Conservation (phyloP, 2,113 vertebrate species). For the Tragelaphus imberbis region DNA sequence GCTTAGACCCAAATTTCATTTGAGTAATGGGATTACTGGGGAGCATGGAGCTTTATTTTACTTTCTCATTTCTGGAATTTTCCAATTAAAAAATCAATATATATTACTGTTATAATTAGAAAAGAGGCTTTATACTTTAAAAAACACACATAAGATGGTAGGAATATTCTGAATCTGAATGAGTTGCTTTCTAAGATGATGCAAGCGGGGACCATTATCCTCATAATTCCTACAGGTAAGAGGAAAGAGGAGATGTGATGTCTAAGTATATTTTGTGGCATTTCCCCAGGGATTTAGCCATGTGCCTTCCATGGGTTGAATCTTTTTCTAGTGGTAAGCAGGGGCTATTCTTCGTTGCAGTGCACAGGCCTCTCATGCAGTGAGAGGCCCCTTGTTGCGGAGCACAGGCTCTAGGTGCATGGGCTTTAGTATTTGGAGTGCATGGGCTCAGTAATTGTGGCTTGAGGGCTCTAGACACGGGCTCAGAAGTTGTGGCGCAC, state of each 20-base stretch:
- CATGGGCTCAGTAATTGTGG: not conserved
- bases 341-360: not conserved
- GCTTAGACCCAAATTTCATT: not conserved
- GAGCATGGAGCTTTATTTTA: not conserved
- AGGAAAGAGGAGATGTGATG: not conserved
- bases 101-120: not conserved
- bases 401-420: not conserved
- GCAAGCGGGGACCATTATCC: not conserved
- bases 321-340: not conserved
- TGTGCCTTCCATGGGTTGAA: not conserved
- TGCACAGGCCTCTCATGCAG: not conserved
- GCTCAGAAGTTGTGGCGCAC: not conserved
- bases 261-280: not conserved
- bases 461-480: not conserved
- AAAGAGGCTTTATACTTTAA: not conserved
- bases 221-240: not conserved
- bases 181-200: not conserved
- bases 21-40: not conserved
- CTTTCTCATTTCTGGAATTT: not conserved
- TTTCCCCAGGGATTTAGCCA: not conserved
- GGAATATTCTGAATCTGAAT: not conserved
- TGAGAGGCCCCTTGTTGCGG: not conserved
- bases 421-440: accelerated
- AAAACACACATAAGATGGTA: not conserved
- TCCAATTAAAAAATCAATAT: not conserved